phyloP scores from a whole-genome alignment of 2,888 invertebrate species.

The Eupithecia tripunctaria region DNA sequence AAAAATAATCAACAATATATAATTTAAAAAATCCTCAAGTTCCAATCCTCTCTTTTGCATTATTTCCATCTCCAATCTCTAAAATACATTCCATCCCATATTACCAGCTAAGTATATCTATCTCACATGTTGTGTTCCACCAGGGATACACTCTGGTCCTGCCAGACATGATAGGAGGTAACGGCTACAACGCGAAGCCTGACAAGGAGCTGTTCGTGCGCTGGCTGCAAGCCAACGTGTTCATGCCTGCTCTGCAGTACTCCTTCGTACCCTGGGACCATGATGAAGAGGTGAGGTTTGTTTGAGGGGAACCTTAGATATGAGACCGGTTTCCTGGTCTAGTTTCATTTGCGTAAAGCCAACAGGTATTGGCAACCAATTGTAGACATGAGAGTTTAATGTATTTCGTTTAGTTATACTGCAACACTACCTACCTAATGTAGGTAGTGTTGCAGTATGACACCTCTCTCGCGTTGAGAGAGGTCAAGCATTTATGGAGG shows the following conservation, averaged over 20 bases:
- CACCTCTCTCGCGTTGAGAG: too few species aligned
- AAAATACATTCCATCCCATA: neutral
- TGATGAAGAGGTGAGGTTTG: slow-evolving; percentile 80
- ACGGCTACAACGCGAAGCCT: slow-evolving; percentile 84
- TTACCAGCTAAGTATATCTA: neutral
- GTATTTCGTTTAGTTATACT: too few species aligned
- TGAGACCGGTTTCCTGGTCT: too few species aligned
- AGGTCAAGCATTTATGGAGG: too few species aligned
- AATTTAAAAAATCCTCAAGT: too few species aligned
- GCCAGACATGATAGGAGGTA: slow-evolving; percentile 92
- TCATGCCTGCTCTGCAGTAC: slow-evolving; percentile 92
- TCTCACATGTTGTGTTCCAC: neutral
- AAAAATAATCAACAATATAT: too few species aligned
- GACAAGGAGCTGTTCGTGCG: slow-evolving; percentile 88
- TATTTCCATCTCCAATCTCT: neutral
- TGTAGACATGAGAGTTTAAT: too few species aligned
- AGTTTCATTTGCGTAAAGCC: too few species aligned
- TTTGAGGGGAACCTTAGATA: neutral
- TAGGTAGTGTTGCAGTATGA: too few species aligned
- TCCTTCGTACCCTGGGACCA: slow-evolving; percentile 93
- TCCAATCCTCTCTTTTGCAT: neutral
- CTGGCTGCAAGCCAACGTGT: slow-evolving; percentile 91
- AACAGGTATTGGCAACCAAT: too few species aligned
- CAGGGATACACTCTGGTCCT: slow-evolving; percentile 88
- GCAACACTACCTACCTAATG: too few species aligned